Evolutionary conservation across 2,797 vertebrate species (phyloP).

Genomic region (Anguilla megastoma): DNA sequence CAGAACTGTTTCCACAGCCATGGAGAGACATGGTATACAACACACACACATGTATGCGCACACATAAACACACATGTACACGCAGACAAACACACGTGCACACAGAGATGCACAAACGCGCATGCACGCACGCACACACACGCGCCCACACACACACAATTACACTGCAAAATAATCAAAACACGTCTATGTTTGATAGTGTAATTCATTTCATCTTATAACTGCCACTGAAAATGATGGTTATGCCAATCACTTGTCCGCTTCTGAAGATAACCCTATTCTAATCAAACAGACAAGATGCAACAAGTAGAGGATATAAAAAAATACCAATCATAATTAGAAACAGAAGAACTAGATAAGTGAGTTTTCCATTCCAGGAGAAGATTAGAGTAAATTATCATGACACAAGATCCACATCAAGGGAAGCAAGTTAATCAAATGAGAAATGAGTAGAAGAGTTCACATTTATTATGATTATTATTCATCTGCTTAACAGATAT

Average conservation of each 20-base stretch:
- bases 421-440: background rate
- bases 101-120: background rate
- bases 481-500: background rate
- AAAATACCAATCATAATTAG: constrained; percentile 5
- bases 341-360: background rate
- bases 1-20: background rate
- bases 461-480: background rate
- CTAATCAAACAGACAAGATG: background rate
- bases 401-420: background rate
- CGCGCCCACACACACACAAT: background rate
- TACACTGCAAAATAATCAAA: background rate
- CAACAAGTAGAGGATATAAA: background rate
- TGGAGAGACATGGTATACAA: background rate
- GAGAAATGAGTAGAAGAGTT: background rate
- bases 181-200: background rate
- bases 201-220: background rate
- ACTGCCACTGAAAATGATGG: background rate
- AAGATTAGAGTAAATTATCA: background rate
- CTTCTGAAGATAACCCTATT: background rate
- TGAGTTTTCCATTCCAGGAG: background rate
- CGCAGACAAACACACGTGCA: too few relatives aligned
- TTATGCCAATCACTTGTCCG: background rate
- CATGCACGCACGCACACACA: background rate
- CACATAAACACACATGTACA: background rate
- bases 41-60: background rate